Evolutionary conservation across 92 coral and sea anemone species (phyloP).

Genomic region (Zoanthus sansibaricus): DNA sequence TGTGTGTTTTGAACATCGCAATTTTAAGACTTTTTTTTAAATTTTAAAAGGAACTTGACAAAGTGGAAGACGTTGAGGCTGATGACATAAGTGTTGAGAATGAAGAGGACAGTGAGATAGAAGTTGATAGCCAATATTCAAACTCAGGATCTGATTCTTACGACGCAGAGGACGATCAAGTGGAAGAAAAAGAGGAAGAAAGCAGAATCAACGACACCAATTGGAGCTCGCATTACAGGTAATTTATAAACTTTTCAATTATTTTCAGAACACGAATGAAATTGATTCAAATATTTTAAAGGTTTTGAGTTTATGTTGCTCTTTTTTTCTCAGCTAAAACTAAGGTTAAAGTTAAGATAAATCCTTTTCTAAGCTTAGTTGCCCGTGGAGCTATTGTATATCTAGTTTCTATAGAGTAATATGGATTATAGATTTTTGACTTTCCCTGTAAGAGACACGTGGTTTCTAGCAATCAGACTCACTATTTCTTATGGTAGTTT

Average conservation of each 20-base stretch:
- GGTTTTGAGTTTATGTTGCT: too few species aligned
- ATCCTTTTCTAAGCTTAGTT: not conserved
- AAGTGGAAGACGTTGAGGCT: conserved; percentile 78
- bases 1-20: not conserved
- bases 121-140: conserved; percentile 37
- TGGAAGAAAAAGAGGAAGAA: conserved; percentile 43
- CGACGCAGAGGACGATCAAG: conserved; percentile 23
- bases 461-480: too few species aligned
- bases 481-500: too few species aligned
- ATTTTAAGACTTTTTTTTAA: not conserved
- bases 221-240: conserved; percentile 8
- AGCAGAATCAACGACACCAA: not conserved
- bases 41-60: conserved; percentile 80
- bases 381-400: too few species aligned
- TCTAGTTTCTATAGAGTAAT: too few species aligned
- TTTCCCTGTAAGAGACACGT: too few species aligned
- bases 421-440: too few species aligned
- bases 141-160: conserved; percentile 47
- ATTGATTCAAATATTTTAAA: too few species aligned
- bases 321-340: too few species aligned
- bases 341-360: not conserved
- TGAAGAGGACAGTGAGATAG: conserved; percentile 61
- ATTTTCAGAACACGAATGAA: too few species aligned
- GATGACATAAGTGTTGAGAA: conserved; percentile 56
- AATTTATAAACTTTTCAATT: not conserved